Percentiles rank a stretch among this genome's conserved stretches.
phyloP scores from a whole-genome alignment of 2,888 invertebrate species.

The Dimorphilus gyrociliatus region DNA sequence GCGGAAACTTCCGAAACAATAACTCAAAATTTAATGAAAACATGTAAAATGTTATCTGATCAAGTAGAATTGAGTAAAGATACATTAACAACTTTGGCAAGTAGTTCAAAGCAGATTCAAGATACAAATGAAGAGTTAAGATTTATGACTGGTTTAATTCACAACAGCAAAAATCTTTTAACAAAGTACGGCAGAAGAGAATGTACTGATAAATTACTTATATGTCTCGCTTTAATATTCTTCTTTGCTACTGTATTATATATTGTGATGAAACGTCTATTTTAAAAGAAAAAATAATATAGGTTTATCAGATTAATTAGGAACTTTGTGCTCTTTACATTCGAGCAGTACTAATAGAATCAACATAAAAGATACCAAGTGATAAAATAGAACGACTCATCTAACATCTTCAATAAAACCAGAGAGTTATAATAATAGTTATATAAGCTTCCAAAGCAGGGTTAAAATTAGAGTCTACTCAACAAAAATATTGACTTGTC shows the following conservation, averaged over 20 bases:
- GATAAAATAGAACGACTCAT: too few species aligned
- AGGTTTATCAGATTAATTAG: background rate
- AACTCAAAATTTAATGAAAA: background rate
- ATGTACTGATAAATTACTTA: conserved; percentile 78
- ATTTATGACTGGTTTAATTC: conserved; percentile 67
- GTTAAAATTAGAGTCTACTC: too few species aligned
- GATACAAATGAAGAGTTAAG: conserved; percentile 50
- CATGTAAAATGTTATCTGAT: background rate
- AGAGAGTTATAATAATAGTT: too few species aligned
- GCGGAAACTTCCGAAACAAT: background rate
- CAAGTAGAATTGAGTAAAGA: conserved; percentile 1
- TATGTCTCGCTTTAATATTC: conserved; percentile 34
- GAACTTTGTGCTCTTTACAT: too few species aligned
- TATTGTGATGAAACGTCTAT: conserved; percentile 64
- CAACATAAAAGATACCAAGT: too few species aligned
- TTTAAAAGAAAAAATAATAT: background rate
- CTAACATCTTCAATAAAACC: too few species aligned
- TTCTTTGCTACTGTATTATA: conserved; percentile 65
- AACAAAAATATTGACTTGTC: too few species aligned
- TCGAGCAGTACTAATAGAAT: too few species aligned
- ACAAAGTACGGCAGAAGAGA: conserved; percentile 86
- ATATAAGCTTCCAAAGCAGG: too few species aligned
- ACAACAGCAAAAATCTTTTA: conserved; percentile 72
- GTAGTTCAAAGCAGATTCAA: conserved; percentile 21
- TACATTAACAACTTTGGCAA: too few species aligned